These are phyloP conservation scores for Neodon shergylaensis DNA, from an alignment of 2,113 vertebrate genomes.

Conservation along the genomic window DNA sequence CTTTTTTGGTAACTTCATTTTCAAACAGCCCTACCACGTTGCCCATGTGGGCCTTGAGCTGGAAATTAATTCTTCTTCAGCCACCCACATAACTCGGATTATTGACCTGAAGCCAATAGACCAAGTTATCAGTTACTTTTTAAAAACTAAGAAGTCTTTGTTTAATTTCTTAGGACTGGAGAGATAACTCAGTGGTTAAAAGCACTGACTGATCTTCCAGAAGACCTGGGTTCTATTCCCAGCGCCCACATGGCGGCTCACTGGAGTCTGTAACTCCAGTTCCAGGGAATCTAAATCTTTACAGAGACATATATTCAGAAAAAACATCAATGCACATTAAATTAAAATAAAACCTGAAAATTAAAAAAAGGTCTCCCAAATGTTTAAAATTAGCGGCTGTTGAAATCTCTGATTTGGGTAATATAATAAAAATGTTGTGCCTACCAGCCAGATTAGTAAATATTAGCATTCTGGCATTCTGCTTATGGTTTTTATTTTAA, in stretches of 20 bases:
- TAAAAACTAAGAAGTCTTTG: conserved; percentile 26
- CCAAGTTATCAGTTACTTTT: neutral
- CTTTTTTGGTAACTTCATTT: neutral
- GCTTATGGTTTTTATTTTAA: conserved; percentile 35
- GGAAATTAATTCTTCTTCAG: neutral
- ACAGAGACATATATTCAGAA: neutral
- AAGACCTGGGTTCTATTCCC: neutral
- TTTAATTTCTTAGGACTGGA: neutral
- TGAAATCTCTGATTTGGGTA: neutral
- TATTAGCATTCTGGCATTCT: neutral
- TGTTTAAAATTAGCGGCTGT: neutral
- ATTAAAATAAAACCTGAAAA: neutral
- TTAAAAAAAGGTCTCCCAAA: neutral
- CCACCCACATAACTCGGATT: neutral
- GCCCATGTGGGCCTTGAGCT: neutral
- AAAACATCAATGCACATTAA: neutral
- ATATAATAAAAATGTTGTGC: neutral
- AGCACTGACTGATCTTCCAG: neutral
- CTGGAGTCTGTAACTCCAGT: no score
- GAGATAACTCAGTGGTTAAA: neutral
- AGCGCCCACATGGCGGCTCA: neutral
- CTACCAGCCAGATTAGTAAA: neutral
- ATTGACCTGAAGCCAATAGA: neutral
- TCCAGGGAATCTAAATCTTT: no score
- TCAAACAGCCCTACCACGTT: neutral